Evolutionary conservation across 53 echinoderm and acorn worm genomes (phyloP), one percentile per base, ranked within the genome.

Genomic region (Echinometra lucunter): DNA sequence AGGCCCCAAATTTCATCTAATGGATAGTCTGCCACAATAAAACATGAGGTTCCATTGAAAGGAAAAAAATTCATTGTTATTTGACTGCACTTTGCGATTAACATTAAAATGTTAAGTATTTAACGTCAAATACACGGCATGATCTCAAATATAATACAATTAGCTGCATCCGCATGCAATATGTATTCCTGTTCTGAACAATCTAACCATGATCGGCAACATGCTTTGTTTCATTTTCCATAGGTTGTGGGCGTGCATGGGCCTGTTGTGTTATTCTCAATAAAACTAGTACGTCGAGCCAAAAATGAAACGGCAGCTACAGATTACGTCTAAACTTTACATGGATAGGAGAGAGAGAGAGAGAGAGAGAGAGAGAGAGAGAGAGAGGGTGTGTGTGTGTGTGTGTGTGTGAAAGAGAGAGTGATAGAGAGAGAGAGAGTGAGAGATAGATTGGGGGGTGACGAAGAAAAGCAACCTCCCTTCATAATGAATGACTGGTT

Each of bases 1-100:
- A 21, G 85, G 85, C 85, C 49, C 85, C 42, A 85, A 42, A n/a
- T 85, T 30, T 28, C 47, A 49, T n/a, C 49, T 85, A 85, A 85
- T 85, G 85, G 85, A 85, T 30, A 11, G 49, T 27, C 47, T 85
- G 40, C 37, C 85, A 13, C n/a, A n/a, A 85, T 85, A 85, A 85
- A n/a, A 28, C 85, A 47, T 85, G 85, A n/a, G 27, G n/a, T 21
- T 45, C 0, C 16, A 85, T 85, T 27, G 53, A 85, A 85, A 85
- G 19, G 42, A 10, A 10, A 49, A 85, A 37, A n/a, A 28, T n/a
- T 85, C 85, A 85, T 13, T 49, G 45, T 85, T 49, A 85, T 27
- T n/a, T 19, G 81, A 21, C 27, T 13, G 47, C 85, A 47, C 53
- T 47, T 49, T 18, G 44, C 49, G 85, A 47, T 85, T 25, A 49